Evolutionary conservation across 2,797 vertebrate species (phyloP).

Genomic region (Poecilia gillii): DNA sequence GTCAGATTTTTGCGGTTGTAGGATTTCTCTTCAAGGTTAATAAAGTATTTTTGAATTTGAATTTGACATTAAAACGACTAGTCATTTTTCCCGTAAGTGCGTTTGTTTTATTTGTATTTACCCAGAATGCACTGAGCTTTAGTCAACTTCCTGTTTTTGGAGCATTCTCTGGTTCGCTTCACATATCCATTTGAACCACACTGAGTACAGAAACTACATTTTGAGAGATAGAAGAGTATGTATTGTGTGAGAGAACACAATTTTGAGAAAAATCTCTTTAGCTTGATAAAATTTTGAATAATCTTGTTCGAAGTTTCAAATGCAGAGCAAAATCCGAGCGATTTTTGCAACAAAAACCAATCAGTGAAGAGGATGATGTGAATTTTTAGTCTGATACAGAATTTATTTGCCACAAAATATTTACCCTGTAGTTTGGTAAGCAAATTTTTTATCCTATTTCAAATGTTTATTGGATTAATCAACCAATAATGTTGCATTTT

Average conservation of each 20-base stretch:
- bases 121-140: too few species aligned
- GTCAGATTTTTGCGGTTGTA: too few species aligned
- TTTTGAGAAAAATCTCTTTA: not conserved
- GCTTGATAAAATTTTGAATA: not conserved
- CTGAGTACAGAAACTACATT: not conserved
- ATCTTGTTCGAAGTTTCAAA: not conserved
- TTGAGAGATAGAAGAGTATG: not conserved
- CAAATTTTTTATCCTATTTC: not conserved
- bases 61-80: too few species aligned
- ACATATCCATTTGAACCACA: too few species aligned
- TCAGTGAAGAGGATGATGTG: not conserved
- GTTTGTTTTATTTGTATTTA: too few species aligned
- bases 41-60: too few species aligned
- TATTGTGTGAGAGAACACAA: not conserved
- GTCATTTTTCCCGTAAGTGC: too few species aligned
- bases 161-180: too few species aligned
- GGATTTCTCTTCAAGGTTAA: too few species aligned
- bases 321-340: not conserved
- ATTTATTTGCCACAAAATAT: not conserved
- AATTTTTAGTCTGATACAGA: not conserved
- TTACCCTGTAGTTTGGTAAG: not conserved
- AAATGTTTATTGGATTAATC: not conserved
- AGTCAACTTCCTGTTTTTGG: too few species aligned
- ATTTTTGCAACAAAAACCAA: not conserved
- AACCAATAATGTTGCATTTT: too few species aligned